Percentiles rank a stretch among this genome's conserved stretches.
Conservation (phyloP, 2,113 vertebrate species). For the Calyptomena viridis region DNA sequence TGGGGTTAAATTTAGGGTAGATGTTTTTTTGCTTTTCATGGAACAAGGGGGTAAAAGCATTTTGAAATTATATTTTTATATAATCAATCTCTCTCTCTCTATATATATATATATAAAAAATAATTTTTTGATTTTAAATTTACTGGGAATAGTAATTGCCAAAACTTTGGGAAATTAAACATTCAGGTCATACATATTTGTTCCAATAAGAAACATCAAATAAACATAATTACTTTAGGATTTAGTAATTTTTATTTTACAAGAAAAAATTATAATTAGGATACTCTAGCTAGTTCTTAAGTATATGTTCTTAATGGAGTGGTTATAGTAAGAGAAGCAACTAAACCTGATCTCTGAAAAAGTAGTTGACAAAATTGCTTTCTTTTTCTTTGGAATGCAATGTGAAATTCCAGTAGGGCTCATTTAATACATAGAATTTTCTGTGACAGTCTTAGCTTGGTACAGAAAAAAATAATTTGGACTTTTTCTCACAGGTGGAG, state of each 20-base stretch:
- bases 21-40: background rate
- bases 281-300: background rate
- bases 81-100: background rate
- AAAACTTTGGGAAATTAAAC: background rate
- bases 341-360: conserved; percentile 36
- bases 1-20: background rate
- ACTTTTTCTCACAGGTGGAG: background rate
- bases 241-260: background rate
- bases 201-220: background rate
- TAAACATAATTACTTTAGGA: background rate
- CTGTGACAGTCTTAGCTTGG: background rate
- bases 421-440: background rate
- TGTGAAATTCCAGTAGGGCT: conserved; percentile 18
- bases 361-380: conserved; percentile 27
- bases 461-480: background rate
- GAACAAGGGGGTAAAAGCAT: background rate
- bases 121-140: background rate
- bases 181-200: background rate
- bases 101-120: too few species aligned
- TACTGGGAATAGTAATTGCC: background rate
- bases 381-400: conserved; percentile 33
- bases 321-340: background rate
- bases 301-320: background rate
- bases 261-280: background rate
- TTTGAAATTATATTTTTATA: background rate